A percentile compares a stretch with the other conserved stretches of the same genome.
phyloP scores from a whole-genome alignment of 2,888 invertebrate genomes.

The Neoscelio sp. region DNA sequence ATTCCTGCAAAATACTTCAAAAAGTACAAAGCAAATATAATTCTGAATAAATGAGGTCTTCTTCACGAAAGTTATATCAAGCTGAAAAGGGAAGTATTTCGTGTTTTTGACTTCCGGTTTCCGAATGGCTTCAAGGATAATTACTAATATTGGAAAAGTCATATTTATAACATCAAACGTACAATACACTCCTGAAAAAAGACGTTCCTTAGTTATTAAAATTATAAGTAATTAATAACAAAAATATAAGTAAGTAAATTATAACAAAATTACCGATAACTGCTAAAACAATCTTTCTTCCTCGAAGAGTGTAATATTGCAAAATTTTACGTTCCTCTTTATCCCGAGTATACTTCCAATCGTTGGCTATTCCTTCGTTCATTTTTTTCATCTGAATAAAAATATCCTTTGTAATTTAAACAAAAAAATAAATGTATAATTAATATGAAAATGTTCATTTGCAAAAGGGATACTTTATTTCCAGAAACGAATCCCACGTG shows the following conservation, averaged over 20 bases:
- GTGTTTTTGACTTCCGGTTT: background rate
- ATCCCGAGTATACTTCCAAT: background rate
- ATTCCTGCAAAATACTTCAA: slow-evolving; percentile 6
- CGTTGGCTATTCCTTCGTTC: slow-evolving; percentile 12
- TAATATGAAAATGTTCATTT: too few relatives aligned
- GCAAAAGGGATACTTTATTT: slow-evolving; percentile 3
- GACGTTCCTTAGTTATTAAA: background rate
- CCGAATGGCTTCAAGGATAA: background rate
- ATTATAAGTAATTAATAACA: background rate
- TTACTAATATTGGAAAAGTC: background rate
- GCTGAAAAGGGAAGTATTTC: slow-evolving; percentile 18
- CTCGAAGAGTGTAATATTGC: background rate
- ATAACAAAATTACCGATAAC: slow-evolving; percentile 11
- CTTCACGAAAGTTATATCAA: slow-evolving; percentile 16
- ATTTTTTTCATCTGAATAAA: background rate
- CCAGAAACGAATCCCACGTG: background rate
- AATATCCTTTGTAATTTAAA: background rate
- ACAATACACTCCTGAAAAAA: slow-evolving; percentile 11
- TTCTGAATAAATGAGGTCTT: background rate
- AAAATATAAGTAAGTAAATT: too few relatives aligned
- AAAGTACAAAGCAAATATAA: slow-evolving; percentile 1
- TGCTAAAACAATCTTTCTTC: slow-evolving; percentile 1
- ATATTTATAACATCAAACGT: slow-evolving; percentile 13
- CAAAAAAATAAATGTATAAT: background rate
- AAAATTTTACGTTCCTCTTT: background rate